Conservation (phyloP, 2,113 vertebrate species). For the Campylomormyrus numenius region DNA sequence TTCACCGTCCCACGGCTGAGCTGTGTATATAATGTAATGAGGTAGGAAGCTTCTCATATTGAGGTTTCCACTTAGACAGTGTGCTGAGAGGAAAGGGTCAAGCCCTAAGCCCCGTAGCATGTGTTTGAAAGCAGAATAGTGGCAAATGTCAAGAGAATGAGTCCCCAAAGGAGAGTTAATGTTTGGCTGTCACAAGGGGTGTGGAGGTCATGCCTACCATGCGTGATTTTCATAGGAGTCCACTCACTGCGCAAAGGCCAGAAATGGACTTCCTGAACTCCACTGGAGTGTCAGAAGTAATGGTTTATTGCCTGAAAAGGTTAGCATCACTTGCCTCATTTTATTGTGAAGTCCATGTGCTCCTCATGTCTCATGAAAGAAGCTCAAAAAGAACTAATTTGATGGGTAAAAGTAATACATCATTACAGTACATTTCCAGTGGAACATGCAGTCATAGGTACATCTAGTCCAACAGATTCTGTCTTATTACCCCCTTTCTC, state of each 20-base stretch:
- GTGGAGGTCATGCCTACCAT: neutral
- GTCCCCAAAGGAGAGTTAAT: too few species aligned
- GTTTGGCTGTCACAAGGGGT: neutral
- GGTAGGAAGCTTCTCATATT: constrained; percentile 10
- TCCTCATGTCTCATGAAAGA: neutral
- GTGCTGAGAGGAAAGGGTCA: neutral
- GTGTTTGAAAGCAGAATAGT: neutral
- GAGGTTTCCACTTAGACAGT: neutral
- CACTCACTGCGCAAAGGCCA: neutral
- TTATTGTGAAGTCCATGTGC: neutral
- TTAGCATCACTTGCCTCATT: neutral
- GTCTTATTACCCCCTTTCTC: neutral
- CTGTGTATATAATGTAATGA: constrained; percentile 26
- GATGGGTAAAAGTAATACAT: neutral
- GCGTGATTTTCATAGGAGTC: neutral
- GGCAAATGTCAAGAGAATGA: neutral
- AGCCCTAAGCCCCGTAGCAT: neutral
- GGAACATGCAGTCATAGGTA: neutral
- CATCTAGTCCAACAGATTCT: neutral
- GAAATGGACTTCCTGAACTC: neutral
- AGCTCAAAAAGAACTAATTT: neutral
- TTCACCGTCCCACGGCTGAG: constrained; percentile 26
- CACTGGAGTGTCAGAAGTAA: neutral
- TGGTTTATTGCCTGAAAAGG: neutral
- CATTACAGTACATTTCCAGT: neutral